A percentile compares a stretch with the other conserved stretches of the same genome.
Evolutionary conservation across 1,140 invertebrate genomes (phyloP).

Genomic region (Ladona fulva): DNA sequence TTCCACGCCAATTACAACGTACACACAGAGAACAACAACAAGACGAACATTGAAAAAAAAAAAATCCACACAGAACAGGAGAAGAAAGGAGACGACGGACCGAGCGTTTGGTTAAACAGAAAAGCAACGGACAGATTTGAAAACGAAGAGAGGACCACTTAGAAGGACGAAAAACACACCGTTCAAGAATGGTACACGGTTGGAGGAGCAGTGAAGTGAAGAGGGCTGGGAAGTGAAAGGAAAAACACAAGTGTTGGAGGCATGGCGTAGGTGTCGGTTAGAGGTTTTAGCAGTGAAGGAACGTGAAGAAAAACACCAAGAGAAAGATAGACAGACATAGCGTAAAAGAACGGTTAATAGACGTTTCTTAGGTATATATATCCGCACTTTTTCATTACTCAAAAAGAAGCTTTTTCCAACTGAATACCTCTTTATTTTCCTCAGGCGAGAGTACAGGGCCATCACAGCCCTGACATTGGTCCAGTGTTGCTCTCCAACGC

Average conservation of each 20-base stretch:
- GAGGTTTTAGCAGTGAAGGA: background rate
- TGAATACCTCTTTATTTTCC: conserved; percentile 75
- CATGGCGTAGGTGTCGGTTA: too few species aligned
- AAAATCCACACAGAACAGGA: background rate
- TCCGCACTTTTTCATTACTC: background rate
- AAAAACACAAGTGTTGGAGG: too few species aligned
- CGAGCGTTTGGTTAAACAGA: background rate
- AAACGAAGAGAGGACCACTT: conserved; percentile 17
- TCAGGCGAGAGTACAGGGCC: conserved; percentile 75
- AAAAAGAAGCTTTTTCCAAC: background rate
- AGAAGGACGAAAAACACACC: conserved; percentile 13
- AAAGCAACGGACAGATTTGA: conserved; percentile 13
- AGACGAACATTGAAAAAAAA: background rate
- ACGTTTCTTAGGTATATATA: background rate
- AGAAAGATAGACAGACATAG: conserved; percentile 18
- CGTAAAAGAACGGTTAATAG: conserved; percentile 13
- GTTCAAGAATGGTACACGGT: conserved; percentile 24
- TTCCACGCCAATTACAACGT: background rate
- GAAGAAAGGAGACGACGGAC: background rate
- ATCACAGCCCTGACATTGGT: conserved; percentile 73
- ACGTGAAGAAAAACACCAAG: conserved; percentile 11
- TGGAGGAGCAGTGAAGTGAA: background rate
- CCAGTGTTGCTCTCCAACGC: conserved; percentile 68
- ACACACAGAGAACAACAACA: background rate
- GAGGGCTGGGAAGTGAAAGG: too few species aligned